A percentile compares a stretch with the other conserved stretches of the same genome.
Evolutionary conservation across 2,888 invertebrate genomes (phyloP).

Genomic region (Apodemia hepburni): DNA sequence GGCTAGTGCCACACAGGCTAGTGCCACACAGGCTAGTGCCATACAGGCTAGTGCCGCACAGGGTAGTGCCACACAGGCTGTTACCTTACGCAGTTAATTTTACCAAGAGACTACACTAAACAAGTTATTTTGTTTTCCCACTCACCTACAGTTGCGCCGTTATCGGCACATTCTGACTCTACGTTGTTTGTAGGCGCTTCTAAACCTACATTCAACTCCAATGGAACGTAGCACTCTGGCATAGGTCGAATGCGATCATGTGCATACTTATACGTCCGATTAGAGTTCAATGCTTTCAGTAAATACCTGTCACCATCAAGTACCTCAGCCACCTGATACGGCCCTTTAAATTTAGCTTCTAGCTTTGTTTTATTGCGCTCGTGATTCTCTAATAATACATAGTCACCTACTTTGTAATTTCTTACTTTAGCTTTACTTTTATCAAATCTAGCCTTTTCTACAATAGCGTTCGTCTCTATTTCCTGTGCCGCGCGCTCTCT

Average conservation of each 20-base stretch:
- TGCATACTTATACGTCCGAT: neutral
- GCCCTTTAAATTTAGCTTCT: neutral
- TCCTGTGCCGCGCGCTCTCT: slow-evolving; percentile 3
- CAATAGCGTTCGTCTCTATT: neutral
- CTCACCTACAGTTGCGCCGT: too few species aligned
- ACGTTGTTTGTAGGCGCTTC: too few species aligned
- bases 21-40: too few species aligned
- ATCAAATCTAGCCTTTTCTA: slow-evolving; percentile 9
- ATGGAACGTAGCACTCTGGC: too few species aligned
- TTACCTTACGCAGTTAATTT: too few species aligned
- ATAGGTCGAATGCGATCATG: neutral
- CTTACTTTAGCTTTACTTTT: neutral
- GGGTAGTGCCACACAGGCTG: too few species aligned
- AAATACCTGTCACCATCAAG: neutral
- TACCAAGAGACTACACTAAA: too few species aligned
- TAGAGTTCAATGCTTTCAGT: neutral
- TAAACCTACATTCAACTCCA: too few species aligned
- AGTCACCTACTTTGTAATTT: neutral
- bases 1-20: too few species aligned
- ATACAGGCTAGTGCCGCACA: too few species aligned
- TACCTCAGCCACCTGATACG: neutral
- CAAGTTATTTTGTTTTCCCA: too few species aligned
- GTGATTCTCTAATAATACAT: neutral
- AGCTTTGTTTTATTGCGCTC: neutral
- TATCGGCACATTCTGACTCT: too few species aligned